phyloP scores from a whole-genome alignment of 2,888 invertebrate species.

The Xestia xanthographa region DNA sequence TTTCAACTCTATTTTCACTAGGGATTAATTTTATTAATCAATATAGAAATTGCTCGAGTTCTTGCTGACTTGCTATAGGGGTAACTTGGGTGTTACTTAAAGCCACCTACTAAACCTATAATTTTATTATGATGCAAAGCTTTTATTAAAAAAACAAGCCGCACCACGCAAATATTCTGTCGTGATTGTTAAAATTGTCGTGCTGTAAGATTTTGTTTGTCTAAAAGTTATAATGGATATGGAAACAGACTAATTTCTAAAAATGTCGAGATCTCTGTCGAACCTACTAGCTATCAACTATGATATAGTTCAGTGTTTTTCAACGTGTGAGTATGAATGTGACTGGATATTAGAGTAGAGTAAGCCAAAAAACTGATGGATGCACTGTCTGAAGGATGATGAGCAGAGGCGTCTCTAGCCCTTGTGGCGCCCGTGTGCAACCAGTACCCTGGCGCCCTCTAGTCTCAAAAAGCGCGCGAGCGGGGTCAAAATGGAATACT shows the following conservation, averaged over 20 bases:
- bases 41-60: neutral
- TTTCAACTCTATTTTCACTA: slow-evolving; percentile 1
- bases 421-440: too few species aligned
- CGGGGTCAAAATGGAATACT: too few species aligned
- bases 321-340: too few species aligned
- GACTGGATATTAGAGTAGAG: too few species aligned
- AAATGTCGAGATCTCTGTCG: slow-evolving; percentile 45
- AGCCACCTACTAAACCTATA: neutral
- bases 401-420: too few species aligned
- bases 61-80: neutral
- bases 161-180: neutral
- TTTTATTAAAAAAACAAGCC: slow-evolving; percentile 2
- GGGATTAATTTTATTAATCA: neutral
- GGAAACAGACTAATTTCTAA: slow-evolving; percentile 40
- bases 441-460: too few species aligned
- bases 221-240: slow-evolving; percentile 36
- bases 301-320: slow-evolving; percentile 11
- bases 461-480: too few species aligned
- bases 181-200: slow-evolving; percentile 23
- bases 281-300: slow-evolving; percentile 53
- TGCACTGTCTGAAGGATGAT: too few species aligned
- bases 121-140: slow-evolving; percentile 3
- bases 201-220: slow-evolving; percentile 30
- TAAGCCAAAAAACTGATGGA: too few species aligned
- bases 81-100: neutral